Conservation (phyloP, 1,140 invertebrate genomes). For the Drosophila kohkoa region DNA sequence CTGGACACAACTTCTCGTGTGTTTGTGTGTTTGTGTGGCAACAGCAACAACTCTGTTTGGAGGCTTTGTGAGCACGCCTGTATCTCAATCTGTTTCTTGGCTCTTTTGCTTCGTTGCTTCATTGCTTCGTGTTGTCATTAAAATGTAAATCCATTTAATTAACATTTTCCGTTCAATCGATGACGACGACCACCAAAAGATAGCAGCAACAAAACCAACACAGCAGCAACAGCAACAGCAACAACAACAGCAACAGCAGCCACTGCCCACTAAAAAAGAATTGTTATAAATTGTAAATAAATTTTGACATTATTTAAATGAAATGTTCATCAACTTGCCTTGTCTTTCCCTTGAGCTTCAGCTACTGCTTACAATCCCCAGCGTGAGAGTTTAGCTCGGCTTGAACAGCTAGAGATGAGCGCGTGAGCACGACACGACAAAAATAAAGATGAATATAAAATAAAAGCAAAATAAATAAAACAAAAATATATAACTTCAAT, state of each 20-base stretch:
- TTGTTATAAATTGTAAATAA: conserved; percentile 82
- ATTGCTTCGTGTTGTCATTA: conserved; percentile 76
- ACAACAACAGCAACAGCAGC: conserved; percentile 7
- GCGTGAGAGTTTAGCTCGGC: conserved; percentile 60
- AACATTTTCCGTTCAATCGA: conserved; percentile 63
- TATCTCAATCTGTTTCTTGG: conserved; percentile 64
- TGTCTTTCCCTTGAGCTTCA: background rate
- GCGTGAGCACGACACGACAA: conserved; percentile 2
- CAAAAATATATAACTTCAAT: background rate
- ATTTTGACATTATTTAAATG: conserved; percentile 62
- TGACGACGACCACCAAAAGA: conserved; percentile 65
- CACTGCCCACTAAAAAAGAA: conserved; percentile 46
- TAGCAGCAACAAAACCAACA: conserved; percentile 39
- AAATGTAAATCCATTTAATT: conserved; percentile 83
- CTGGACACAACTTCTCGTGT: conserved; percentile 6
- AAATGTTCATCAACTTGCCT: conserved; percentile 34
- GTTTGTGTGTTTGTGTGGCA: conserved; percentile 13
- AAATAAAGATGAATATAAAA: background rate
- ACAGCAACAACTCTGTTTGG: conserved; percentile 43
- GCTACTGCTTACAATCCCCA: conserved; percentile 15
- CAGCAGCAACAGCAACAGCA: background rate
- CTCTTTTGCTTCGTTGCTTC: conserved; percentile 34
- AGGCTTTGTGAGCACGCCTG: conserved; percentile 12
- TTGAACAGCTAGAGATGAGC: conserved; percentile 4
- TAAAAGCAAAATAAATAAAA: too few relatives aligned